Percentiles rank a stretch among this genome's conserved stretches.
phyloP scores from a whole-genome alignment of 2,113 vertebrate species.

The Echinops telfairi region DNA sequence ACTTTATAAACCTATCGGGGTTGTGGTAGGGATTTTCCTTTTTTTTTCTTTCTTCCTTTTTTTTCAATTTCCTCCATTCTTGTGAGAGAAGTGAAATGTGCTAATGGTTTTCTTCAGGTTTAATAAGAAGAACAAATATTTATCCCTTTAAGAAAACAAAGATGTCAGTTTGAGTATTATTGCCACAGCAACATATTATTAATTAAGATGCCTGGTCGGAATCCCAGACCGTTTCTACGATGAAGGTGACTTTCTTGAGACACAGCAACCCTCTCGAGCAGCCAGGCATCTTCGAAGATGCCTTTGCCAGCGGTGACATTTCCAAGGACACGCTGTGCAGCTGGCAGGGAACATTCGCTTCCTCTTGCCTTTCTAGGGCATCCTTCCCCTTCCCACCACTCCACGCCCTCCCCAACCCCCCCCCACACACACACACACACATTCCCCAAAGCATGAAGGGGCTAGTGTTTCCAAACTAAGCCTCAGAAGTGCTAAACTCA shows the following conservation, averaged over 20 bases:
- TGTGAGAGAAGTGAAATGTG: neutral
- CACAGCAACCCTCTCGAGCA: too few species aligned
- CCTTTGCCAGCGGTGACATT: neutral
- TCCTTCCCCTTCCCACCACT: too few species aligned
- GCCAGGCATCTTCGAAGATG: too few species aligned
- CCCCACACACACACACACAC: too few species aligned
- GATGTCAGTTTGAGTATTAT: too few species aligned
- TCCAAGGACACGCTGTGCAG: too few species aligned
- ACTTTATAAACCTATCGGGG: neutral
- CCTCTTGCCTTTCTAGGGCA: neutral
- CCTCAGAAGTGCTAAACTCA: neutral
- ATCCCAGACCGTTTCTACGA: neutral
- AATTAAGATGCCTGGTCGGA: neutral
- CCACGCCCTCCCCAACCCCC: too few species aligned
- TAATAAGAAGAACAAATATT: neutral
- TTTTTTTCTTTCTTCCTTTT: neutral
- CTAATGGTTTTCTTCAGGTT: neutral
- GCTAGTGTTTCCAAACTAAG: neutral
- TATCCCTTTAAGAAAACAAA: neutral
- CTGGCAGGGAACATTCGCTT: accelerated
- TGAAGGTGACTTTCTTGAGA: too few species aligned
- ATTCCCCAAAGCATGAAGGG: neutral
- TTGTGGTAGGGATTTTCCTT: neutral
- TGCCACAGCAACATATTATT: accelerated
- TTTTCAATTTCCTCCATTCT: neutral